A percentile compares a stretch with the other conserved stretches of the same genome.
These are phyloP conservation scores for Papilio machaon DNA, from an alignment of 1,140 invertebrate species.

Conservation along the genomic window DNA sequence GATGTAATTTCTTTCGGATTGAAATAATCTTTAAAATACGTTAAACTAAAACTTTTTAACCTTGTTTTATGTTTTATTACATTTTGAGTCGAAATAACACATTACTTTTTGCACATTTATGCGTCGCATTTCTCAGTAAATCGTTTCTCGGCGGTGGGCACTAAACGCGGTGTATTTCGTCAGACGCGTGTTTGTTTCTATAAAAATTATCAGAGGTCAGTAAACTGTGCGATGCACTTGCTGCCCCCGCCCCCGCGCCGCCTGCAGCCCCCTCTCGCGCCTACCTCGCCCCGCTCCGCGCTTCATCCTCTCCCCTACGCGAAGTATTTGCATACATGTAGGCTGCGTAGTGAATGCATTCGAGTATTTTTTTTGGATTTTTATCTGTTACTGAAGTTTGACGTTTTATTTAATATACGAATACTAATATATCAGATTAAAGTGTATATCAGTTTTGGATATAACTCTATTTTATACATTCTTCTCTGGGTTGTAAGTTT, in stretches of 20 bases:
- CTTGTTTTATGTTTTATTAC: neutral
- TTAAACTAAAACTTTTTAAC: neutral
- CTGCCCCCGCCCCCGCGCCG: neutral
- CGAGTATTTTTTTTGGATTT: neutral
- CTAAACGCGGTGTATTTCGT: slow-evolving; percentile 26
- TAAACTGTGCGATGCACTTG: slow-evolving; percentile 50
- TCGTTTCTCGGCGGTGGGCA: neutral
- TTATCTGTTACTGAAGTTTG: neutral
- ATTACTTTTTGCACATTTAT: neutral
- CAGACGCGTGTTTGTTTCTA: slow-evolving; percentile 43
- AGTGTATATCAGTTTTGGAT: too few relatives aligned
- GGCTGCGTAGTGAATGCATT: slow-evolving; percentile 7
- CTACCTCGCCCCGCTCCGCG: neutral
- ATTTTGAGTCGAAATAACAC: neutral
- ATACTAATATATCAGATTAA: neutral
- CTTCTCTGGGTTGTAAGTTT: neutral
- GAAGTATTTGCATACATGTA: slow-evolving; percentile 32
- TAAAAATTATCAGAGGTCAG: slow-evolving; percentile 53
- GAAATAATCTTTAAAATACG: neutral
- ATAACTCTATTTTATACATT: neutral
- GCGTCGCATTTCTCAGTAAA: neutral
- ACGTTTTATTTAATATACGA: neutral
- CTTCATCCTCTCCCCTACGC: neutral
- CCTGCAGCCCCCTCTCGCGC: neutral
- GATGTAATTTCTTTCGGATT: neutral